phyloP scores from a whole-genome alignment of 2,888 invertebrate species.

The Dermolepida albohirtum region DNA sequence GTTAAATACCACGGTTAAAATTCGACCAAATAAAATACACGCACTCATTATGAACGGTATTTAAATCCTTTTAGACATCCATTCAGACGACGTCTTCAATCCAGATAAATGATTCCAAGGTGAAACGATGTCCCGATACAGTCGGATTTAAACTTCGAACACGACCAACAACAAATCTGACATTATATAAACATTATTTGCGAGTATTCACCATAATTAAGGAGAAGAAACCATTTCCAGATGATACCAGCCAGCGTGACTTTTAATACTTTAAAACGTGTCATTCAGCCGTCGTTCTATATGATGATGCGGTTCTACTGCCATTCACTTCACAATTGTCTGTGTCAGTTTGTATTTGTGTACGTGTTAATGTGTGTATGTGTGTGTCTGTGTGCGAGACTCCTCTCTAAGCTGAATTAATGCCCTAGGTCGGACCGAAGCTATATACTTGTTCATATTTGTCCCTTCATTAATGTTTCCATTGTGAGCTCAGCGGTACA shows the following conservation, averaged over 20 bases:
- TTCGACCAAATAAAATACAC: slow-evolving; percentile 4
- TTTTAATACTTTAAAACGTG: slow-evolving; percentile 27
- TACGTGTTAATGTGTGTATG: background rate
- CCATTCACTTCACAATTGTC: slow-evolving; percentile 6
- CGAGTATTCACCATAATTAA: slow-evolving; percentile 32
- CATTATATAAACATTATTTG: slow-evolving; percentile 33
- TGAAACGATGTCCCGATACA: background rate
- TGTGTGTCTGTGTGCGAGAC: background rate
- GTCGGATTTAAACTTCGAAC: background rate
- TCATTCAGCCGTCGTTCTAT: slow-evolving; percentile 23
- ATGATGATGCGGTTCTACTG: background rate
- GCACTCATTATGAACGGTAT: slow-evolving; percentile 18
- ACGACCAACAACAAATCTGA: slow-evolving; percentile 14
- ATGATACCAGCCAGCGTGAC: slow-evolving; percentile 2
- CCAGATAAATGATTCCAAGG: slow-evolving; percentile 26
- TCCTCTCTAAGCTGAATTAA: slow-evolving; percentile 29
- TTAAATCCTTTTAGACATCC: slow-evolving; percentile 8
- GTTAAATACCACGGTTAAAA: background rate
- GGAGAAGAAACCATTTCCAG: slow-evolving; percentile 1
- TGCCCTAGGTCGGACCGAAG: slow-evolving; percentile 20
- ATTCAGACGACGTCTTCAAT: slow-evolving; percentile 28
- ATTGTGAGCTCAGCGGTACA: slow-evolving; percentile 27
- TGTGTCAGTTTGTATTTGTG: slow-evolving; percentile 8
- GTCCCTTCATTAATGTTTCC: slow-evolving; percentile 36
- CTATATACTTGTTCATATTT: slow-evolving; percentile 36